Evolutionary conservation across 2,113 vertebrate species (phyloP), one percentile per base, ranked within the genome.

Genomic region (Trichomycterus rosablanca): DNA sequence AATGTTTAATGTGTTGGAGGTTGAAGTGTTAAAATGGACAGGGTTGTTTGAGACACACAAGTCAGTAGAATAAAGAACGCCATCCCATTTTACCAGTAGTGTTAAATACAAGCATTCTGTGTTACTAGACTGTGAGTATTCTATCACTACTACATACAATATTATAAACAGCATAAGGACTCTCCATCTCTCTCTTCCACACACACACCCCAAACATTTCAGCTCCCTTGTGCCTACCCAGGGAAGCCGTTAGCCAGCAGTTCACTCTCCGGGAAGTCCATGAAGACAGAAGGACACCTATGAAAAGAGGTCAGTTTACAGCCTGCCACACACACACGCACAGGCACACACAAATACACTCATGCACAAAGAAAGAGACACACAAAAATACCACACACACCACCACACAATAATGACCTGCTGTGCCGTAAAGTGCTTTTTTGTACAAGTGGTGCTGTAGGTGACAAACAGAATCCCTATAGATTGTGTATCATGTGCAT

Each of bases 251-350:
- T 87, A 76, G 74, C 84, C 79, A 89, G 84, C 79, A 88, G 87
- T 55, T 89, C 87, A 78, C 86, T 87, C 76, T 88, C 87, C 82
- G 83, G 83, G 78, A 87, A 84, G 84, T 89, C 87, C 86, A 87
- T 86, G 86, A 88, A 85, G 82, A 89, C 79, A 67, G 86, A 87
- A 72, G 86, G 87, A 76, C 83, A 89, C 87, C 87, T 89, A 86
- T 16, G 83, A 78, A 88, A 83, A 89, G 78, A 89, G 81, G 83
- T 86, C 74, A 86, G 79, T 82, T 82, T 84, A 73, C 40, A 78
- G 61, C 74, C 76, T 79, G 80, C 62, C 73, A 55, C 82, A 75
- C 72, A 61, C 70, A 63, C 55, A 49, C 63, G 34, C 60, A 68
- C 62, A 43, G 51, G 54, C 28, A 45, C 42, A 67, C 51, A 40